A percentile compares a stretch with the other conserved stretches of the same genome.
These are phyloP conservation scores for Steinernema scapterisci DNA, from an alignment of 2,888 invertebrate species.

Conservation along the genomic window DNA sequence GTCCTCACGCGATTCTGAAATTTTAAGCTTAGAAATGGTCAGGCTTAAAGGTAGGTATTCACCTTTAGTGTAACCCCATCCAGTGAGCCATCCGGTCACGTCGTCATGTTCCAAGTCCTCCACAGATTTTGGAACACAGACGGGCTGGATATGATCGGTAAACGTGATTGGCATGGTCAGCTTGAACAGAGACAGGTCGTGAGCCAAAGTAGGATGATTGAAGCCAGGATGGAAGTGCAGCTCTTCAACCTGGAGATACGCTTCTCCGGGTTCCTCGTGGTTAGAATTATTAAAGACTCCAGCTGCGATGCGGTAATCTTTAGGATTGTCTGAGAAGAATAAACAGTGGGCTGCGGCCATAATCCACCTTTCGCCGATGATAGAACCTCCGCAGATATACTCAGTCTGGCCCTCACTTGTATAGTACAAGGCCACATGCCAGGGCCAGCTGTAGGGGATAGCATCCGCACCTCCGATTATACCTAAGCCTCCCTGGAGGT, in stretches of 20 bases:
- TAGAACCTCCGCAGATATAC: constrained; percentile 33
- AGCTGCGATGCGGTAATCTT: neutral
- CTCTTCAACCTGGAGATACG: neutral
- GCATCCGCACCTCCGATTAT: constrained; percentile 39
- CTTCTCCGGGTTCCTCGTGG: neutral
- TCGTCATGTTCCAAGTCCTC: constrained; percentile 28
- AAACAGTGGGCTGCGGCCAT: constrained; percentile 39
- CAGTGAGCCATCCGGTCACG: constrained; percentile 35
- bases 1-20: constrained; percentile 10
- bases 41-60: neutral
- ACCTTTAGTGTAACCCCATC: constrained; percentile 33
- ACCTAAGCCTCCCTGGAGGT: neutral
- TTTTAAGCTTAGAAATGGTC: neutral
- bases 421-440: constrained; percentile 38
- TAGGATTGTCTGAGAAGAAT: neutral
- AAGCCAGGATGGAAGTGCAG: constrained; percentile 21
- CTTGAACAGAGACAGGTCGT: constrained; percentile 51
- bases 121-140: constrained; percentile 80
- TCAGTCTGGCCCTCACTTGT: constrained; percentile 11
- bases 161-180: constrained; percentile 80
- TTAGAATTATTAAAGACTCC: neutral
- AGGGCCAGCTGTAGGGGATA: constrained; percentile 39
- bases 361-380: constrained; percentile 37
- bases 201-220: constrained; percentile 16
- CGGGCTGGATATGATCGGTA: constrained; percentile 89